These are phyloP conservation scores for Neoascia interrupta DNA, from an alignment of 2,888 invertebrate genomes.

Conservation along the genomic window DNA sequence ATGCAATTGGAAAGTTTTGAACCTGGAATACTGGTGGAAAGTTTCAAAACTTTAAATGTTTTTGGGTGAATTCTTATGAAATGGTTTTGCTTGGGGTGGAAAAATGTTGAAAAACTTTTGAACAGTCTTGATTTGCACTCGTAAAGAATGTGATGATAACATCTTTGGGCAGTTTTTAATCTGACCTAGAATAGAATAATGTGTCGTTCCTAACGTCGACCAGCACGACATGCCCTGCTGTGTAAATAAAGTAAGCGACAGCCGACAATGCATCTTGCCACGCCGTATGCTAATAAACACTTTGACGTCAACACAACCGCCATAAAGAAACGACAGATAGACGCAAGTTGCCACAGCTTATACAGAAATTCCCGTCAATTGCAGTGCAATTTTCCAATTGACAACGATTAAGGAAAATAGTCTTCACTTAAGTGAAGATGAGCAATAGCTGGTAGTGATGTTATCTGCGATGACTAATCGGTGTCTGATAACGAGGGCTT, in stretches of 20 bases:
- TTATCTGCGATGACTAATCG: too few species aligned
- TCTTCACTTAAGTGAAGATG: constrained; percentile 38
- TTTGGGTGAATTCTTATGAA: too few species aligned
- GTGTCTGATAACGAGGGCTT: too few species aligned
- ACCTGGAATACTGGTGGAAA: too few species aligned
- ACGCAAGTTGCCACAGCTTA: constrained; percentile 62
- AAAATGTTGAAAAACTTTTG: too few species aligned
- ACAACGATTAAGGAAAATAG: constrained; percentile 54
- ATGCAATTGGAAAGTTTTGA: too few species aligned
- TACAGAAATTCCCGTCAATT: constrained; percentile 51
- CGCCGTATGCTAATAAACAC: constrained; percentile 35
- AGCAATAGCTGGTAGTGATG: too few species aligned
- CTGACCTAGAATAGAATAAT: constrained; percentile 10
- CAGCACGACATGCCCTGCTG: constrained; percentile 45
- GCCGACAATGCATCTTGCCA: too few species aligned
- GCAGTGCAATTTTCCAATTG: constrained; percentile 64
- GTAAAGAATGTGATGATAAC: not conserved
- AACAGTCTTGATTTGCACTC: not conserved
- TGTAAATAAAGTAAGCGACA: constrained; percentile 37
- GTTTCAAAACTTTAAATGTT: constrained; percentile 32
- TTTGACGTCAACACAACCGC: constrained; percentile 39
- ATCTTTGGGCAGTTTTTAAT: constrained; percentile 39
- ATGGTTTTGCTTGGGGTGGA: too few species aligned
- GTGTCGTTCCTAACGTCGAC: constrained; percentile 37
- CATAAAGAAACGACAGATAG: constrained; percentile 25